phyloP scores from a whole-genome alignment of 1,140 invertebrate species.

The Lanistes nyassanus region DNA sequence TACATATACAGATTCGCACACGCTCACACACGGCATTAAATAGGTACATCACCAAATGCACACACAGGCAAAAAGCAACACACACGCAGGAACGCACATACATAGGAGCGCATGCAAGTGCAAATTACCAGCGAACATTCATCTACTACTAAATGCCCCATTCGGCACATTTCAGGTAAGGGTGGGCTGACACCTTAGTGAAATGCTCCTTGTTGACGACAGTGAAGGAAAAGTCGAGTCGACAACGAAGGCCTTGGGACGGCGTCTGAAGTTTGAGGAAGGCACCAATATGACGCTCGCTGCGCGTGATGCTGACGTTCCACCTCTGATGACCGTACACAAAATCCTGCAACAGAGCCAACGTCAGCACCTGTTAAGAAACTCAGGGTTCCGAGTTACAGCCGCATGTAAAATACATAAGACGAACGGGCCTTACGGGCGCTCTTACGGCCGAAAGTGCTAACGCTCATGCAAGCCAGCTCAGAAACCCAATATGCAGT shows the following conservation, averaged over 20 bases:
- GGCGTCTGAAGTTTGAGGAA: conserved; percentile 83
- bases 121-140: too few relatives aligned
- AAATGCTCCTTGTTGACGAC: conserved; percentile 87
- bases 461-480: not conserved
- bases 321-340: conserved; percentile 86
- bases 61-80: not conserved
- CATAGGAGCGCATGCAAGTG: not conserved
- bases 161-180: not conserved
- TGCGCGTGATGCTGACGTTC: conserved; percentile 85
- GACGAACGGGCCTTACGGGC: not conserved
- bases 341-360: conserved; percentile 72
- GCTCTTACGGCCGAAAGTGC: too few relatives aligned
- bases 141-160: too few relatives aligned
- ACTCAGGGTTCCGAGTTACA: not conserved
- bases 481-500: not conserved
- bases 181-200: conserved; percentile 71
- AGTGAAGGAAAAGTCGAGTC: conserved; percentile 85
- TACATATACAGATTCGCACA: too few relatives aligned
- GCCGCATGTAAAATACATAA: not conserved
- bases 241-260: conserved; percentile 73
- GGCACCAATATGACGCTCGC: conserved; percentile 83
- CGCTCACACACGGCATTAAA: too few relatives aligned
- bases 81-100: not conserved
- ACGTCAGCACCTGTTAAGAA: not conserved
- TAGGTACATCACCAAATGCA: not conserved